A percentile compares a stretch with the other conserved stretches of the same genome.
Evolutionary conservation across 2,888 invertebrate species (phyloP).

Genomic region (Cosmopolites sordidus): DNA sequence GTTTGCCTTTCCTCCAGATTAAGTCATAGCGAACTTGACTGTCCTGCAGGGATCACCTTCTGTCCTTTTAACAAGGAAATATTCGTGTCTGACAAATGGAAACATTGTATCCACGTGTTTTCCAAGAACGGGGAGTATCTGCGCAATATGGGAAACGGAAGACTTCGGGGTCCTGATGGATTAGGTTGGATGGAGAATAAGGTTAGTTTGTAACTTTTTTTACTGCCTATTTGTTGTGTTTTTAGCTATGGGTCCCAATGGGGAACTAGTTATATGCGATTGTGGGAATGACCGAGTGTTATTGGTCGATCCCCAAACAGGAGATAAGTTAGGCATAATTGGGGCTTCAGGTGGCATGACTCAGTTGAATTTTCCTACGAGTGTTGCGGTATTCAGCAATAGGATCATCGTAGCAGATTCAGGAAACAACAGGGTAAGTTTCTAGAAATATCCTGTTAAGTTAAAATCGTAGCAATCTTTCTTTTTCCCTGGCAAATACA

Average conservation of each 20-base stretch:
- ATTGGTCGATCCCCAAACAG: conserved; percentile 47
- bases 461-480: too few relatives aligned
- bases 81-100: conserved; percentile 64
- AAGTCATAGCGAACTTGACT: conserved; percentile 56
- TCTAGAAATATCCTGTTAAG: too few relatives aligned
- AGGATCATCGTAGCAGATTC: conserved; percentile 60
- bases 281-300: conserved; percentile 72
- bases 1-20: too few relatives aligned
- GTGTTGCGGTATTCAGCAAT: conserved; percentile 59
- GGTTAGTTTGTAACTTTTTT: too few relatives aligned
- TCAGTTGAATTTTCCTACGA: conserved; percentile 68
- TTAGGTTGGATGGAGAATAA: too few relatives aligned
- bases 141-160: conserved; percentile 58
- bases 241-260: conserved; percentile 18
- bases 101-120: conserved; percentile 66
- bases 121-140: conserved; percentile 59
- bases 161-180: conserved; percentile 70
- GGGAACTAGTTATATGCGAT: conserved; percentile 65
- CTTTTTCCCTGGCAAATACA: too few relatives aligned
- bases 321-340: conserved; percentile 34
- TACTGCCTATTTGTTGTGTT: neutral
- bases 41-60: conserved; percentile 60
- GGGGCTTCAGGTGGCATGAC: conserved; percentile 38
- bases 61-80: conserved; percentile 55
- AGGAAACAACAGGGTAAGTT: conserved; percentile 62